Base-by-base conservation (phyloP, 2,888 invertebrate genomes). In the Disparrhopalites patrizii region DNA sequence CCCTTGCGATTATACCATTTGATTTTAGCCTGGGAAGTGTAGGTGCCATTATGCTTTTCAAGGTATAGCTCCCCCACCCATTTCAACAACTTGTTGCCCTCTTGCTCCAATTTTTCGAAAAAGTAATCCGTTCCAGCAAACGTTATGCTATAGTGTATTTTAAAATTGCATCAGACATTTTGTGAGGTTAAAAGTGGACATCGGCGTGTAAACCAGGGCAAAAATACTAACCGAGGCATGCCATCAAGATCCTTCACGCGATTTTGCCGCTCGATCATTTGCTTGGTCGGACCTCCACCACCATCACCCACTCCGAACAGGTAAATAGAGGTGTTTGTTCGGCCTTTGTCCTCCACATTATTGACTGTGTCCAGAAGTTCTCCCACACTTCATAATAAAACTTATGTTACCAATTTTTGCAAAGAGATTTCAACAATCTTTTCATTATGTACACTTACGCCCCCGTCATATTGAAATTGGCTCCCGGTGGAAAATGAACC, bases 21-120 rank as follows among this genome's bases (percentile, higher is more conserved):
- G 54, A 67, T 68, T 61, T 56, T 40, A 1, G 61, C 67, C 73
- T 82, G 82, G 0, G 81, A 79, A 2, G 83, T 83, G 77, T 83
- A 83, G 0, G 82, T 83, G 13, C 81, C 83, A 76, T 83, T 82
- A 74, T 83, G 83, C 25, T 82, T 75, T 69, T 83, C 83, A 63
- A 83, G 75, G 75, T 80, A 83, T 30, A 83, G 77, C 73, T 83
- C 83, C 2, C 83, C 83, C 8, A 76, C 77, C 82, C 82, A 83
- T 25, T 77, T 77, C 72, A 80, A 81, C 65, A 83, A 74, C 47
- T 80, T 79, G 20, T 74, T 67, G 1, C 66, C 62, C n/a, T 79
- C 78, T 47, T 76, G 76, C 65, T 77, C 77, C 47, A 79, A 58
- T 27, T 68, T 57, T 0, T 66, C 60, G 63, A 77, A 79, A 64